Base-by-base conservation (phyloP, 2,113 vertebrate species). In the Polypterus senegalus region DNA sequence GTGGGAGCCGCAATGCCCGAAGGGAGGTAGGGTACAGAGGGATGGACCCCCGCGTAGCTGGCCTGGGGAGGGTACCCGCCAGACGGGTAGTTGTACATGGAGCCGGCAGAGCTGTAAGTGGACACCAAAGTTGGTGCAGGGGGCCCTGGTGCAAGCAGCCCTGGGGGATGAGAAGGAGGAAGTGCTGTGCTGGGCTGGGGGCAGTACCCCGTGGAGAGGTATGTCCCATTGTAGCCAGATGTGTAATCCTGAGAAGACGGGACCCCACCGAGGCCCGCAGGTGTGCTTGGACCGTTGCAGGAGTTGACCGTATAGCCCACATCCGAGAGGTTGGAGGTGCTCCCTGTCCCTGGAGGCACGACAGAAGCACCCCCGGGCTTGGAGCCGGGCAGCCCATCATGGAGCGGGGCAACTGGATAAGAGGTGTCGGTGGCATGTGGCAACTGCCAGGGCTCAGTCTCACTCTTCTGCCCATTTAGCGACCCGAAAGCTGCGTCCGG, bases 131-230 rank as follows among this genome's bases (percentile, higher is more conserved):
- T 76, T 4, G 91, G 7, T 8, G 81, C 10, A 60, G 71, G 69
- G 70, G 79, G 79, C 0, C 73, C 64, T 1, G 77, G 72, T 67
- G 77, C 85, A 61, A 84, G 74, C 5, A 88, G 78, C 63, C 83
- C 79, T 0, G 85, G 76, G 65, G 71, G 56, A 48, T 78, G 66
- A 0, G 91, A 75, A 0, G 90, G 82, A 58, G 82, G 81, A 70
- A 94, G 87, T 66, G 91, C 82, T 6, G 89, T 63, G 4, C 76
- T 57, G 0, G 90, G 76, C 73, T 96, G 93, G 46, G 86, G 71
- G 70, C 92, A 96, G 82, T 96, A 97, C 54, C 90, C 77, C 0
- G 94, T 87, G n/a, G 92, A 83, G 68, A 97, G 79, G 70, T 97
- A 97, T 66, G 91, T 84, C 62, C 88, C 84, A 0, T 87, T 89